These are phyloP conservation scores for Drosophila tristis DNA, from an alignment of 1,140 invertebrate species.

Conservation along the genomic window DNA sequence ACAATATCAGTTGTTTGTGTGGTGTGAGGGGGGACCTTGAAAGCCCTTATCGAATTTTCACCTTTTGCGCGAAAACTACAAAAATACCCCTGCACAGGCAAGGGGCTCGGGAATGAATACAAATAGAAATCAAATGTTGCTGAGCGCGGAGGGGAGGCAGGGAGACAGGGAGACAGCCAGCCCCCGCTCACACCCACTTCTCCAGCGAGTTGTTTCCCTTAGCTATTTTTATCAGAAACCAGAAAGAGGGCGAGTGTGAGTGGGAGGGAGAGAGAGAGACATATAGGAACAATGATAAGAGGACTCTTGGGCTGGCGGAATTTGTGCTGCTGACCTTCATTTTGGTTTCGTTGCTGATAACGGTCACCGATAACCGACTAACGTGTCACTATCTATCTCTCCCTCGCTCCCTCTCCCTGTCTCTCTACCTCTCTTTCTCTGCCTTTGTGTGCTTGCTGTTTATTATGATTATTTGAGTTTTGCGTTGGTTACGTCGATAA, in stretches of 20 bases:
- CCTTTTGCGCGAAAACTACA: constrained; percentile 79
- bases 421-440: too few species aligned
- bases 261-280: neutral
- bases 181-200: neutral
- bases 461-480: constrained; percentile 73
- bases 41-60: constrained; percentile 80
- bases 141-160: constrained; percentile 2
- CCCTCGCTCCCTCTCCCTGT: too few species aligned
- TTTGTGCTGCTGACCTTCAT: constrained; percentile 82
- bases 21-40: constrained; percentile 55
- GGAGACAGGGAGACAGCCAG: constrained; percentile 9
- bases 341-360: constrained; percentile 62
- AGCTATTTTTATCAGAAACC: constrained; percentile 29
- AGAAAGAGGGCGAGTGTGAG: constrained; percentile 13
- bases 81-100: constrained; percentile 29
- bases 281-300: constrained; percentile 62
- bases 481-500: constrained; percentile 62
- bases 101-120: constrained; percentile 32
- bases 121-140: constrained; percentile 43
- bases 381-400: constrained; percentile 15
- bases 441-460: constrained; percentile 17
- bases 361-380: constrained; percentile 65
- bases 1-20: constrained; percentile 28
- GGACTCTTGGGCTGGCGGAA: constrained; percentile 45
- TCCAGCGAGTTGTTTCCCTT: constrained; percentile 3